Percentiles rank a stretch among this genome's conserved stretches.
phyloP scores from a whole-genome alignment of 2,113 vertebrate genomes.

The Rattus norvegicus region GRCr8 NC_086019.1:150898001-150898500 shows the following conservation, averaged over 20 bases:
- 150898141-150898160: neutral
- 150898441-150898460: neutral
- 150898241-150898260: neutral
- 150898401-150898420: neutral
- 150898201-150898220: neutral
- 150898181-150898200: neutral
- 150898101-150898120: neutral
- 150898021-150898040: neutral
- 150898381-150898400: neutral
- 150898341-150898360: neutral
- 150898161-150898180: neutral
- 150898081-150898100: neutral
- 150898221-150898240: neutral
- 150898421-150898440: neutral
- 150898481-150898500: too few species aligned
- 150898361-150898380: neutral
- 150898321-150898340: neutral
- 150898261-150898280: neutral
- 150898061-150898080: neutral
- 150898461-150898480: neutral
- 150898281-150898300: neutral
- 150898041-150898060: neutral
- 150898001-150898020: neutral
- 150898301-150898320: neutral
- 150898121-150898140: neutral